Evolutionary conservation across 2,888 invertebrate species (phyloP).

Genomic region (Agrotis segetum): DNA sequence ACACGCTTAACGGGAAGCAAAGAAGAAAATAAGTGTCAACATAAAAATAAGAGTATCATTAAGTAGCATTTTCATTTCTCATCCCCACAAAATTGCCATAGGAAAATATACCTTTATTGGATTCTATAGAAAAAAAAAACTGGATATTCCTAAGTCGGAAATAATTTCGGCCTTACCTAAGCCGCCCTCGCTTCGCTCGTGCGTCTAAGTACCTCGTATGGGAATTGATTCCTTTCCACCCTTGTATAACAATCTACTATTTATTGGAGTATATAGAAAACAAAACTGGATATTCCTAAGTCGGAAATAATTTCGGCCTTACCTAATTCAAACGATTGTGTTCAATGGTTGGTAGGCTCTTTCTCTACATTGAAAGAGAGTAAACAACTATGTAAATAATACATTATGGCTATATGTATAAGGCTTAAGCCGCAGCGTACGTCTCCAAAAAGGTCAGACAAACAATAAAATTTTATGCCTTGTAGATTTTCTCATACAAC

Average conservation of each 20-base stretch:
- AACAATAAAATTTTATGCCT: conserved; percentile 30
- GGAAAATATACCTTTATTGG: conserved; percentile 12
- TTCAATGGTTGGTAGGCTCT: conserved; percentile 12
- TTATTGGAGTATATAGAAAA: background rate
- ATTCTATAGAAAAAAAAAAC: background rate
- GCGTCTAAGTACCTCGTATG: no score
- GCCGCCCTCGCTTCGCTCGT: no score
- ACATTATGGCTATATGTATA: conserved; percentile 26
- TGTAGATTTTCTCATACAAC: conserved; percentile 27
- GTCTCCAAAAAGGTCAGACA: conserved; percentile 26
- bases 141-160: background rate
- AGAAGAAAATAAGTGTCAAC: conserved; percentile 20
- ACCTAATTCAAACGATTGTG: conserved; percentile 5
- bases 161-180: no score
- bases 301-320: conserved; percentile 8
- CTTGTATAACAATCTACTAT: no score
- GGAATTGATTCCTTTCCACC: no score
- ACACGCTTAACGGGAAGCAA: background rate
- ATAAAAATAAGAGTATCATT: conserved; percentile 35
- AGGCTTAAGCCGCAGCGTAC: conserved; percentile 16
- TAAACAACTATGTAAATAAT: conserved; percentile 55
- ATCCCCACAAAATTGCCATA: background rate
- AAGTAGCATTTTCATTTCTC: conserved; percentile 25
- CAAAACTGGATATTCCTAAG: background rate
- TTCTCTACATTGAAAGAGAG: background rate